Evolutionary conservation across 2,113 vertebrate species (phyloP).

Genomic region (Peromyscus maniculatus): DNA sequence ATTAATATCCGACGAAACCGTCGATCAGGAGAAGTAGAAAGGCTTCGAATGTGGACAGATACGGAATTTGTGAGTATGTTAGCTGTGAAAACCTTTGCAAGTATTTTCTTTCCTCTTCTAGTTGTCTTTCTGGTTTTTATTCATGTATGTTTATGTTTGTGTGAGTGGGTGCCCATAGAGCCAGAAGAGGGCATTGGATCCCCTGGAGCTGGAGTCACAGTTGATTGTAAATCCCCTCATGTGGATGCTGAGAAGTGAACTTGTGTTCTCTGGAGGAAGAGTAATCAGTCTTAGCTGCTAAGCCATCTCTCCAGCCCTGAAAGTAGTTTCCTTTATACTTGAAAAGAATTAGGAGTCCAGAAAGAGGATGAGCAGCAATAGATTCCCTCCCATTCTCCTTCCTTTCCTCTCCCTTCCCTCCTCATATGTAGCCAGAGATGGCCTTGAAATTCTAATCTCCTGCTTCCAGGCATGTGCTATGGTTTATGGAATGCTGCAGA

Average conservation of each 20-base stretch:
- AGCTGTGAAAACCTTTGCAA: constrained; percentile 1
- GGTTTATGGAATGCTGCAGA: too few species aligned
- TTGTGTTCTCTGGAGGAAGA: background rate
- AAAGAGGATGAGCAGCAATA: constrained; percentile 30
- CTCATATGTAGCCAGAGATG: too few species aligned
- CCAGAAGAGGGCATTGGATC: background rate
- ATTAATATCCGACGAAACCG: constrained; percentile 97
- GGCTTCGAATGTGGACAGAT: constrained; percentile 99
- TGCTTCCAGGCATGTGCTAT: background rate
- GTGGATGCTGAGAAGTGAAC: background rate
- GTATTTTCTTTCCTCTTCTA: background rate
- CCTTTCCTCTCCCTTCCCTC: background rate
- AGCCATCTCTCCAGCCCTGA: background rate
- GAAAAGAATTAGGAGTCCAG: constrained; percentile 1
- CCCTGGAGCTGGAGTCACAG: background rate
- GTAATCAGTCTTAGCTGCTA: background rate
- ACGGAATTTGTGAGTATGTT: constrained; percentile 95
- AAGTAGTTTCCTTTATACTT: background rate
- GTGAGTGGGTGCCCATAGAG: background rate
- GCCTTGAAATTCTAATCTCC: background rate
- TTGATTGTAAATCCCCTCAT: background rate
- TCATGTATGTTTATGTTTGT: background rate
- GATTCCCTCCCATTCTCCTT: too few species aligned
- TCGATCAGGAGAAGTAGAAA: constrained; percentile 94
- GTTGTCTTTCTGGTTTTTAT: background rate